phyloP scores from a whole-genome alignment of 1,140 invertebrate genomes.

The Triops cancriformis region DNA sequence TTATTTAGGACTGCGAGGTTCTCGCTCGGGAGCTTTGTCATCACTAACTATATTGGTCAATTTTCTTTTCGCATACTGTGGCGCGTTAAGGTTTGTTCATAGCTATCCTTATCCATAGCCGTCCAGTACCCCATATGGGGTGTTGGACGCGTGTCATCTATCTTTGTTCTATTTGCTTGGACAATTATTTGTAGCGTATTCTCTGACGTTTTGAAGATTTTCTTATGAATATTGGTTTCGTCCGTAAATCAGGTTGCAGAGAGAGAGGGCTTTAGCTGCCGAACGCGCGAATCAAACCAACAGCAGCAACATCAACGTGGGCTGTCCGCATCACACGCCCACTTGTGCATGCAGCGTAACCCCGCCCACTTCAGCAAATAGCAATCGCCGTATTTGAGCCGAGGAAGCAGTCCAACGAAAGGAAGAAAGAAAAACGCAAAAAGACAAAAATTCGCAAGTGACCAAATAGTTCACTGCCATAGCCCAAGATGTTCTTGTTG shows the following conservation, averaged over 20 bases:
- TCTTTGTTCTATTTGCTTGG: too few species aligned
- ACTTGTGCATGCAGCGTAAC: conserved; percentile 4
- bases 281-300: conserved; percentile 40
- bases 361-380: neutral
- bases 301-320: conserved; percentile 8
- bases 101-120: too few species aligned
- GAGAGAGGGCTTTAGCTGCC: conserved; percentile 44
- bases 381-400: neutral
- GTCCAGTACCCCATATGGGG: too few species aligned
- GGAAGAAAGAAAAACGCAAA: too few species aligned
- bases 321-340: neutral
- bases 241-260: conserved; percentile 42
- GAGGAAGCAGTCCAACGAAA: neutral
- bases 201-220: neutral
- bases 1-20: too few species aligned
- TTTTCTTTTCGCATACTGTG: too few species aligned
- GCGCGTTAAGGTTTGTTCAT: too few species aligned
- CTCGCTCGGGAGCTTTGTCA: too few species aligned
- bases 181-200: too few species aligned
- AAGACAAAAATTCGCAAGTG: neutral
- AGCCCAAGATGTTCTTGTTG: neutral
- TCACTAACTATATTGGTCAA: too few species aligned
- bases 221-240: conserved; percentile 15
- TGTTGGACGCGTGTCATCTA: too few species aligned
- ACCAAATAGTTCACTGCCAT: conserved; percentile 10